phyloP scores from a whole-genome alignment of 2,113 vertebrate genomes.

The Rhea americana region DNA sequence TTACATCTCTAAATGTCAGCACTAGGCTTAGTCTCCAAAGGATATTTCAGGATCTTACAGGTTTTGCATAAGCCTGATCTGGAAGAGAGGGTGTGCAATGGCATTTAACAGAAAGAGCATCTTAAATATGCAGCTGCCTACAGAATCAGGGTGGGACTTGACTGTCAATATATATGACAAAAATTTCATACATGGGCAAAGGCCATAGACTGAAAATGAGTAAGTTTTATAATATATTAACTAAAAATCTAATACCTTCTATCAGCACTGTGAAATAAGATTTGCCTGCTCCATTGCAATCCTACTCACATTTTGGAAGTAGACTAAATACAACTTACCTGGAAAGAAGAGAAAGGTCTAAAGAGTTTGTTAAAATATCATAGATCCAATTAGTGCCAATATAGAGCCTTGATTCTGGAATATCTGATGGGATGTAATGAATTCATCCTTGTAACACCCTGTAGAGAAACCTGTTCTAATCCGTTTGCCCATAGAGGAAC shows the following conservation, averaged over 20 bases:
- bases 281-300: neutral
- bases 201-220: neutral
- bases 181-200: constrained; percentile 47
- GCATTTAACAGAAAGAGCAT: constrained; percentile 39
- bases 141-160: neutral
- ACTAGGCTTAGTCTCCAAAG: constrained; percentile 10
- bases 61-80: neutral
- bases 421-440: neutral
- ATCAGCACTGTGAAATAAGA: neutral
- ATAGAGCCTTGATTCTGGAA: neutral
- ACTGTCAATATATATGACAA: neutral
- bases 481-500: neutral
- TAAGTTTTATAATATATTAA: neutral
- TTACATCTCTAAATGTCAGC: neutral
- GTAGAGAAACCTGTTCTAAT: neutral
- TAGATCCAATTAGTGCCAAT: neutral
- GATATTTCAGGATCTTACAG: constrained; percentile 42
- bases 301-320: neutral
- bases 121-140: constrained; percentile 7
- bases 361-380: neutral
- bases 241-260: neutral
- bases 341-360: neutral
- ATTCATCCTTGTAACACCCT: neutral
- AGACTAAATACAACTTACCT: neutral
- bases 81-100: constrained; percentile 26